A percentile compares a stretch with the other conserved stretches of the same genome.
Conservation (phyloP, 2,113 vertebrate genomes). For the Erpornis zantholeuca region DNA sequence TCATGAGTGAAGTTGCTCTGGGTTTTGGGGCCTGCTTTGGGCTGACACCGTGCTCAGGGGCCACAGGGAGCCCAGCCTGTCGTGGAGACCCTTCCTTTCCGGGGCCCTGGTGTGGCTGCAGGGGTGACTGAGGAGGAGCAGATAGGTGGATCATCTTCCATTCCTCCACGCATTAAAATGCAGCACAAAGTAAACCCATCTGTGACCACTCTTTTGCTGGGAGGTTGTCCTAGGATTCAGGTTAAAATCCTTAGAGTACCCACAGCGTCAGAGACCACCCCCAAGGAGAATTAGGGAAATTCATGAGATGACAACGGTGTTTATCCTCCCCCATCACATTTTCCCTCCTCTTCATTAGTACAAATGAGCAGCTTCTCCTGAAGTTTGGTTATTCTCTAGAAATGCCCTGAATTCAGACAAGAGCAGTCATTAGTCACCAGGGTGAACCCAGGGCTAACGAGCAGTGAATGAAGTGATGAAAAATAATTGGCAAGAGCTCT, state of each 20-base stretch:
- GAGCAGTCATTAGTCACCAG: background rate
- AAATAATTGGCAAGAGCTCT: background rate
- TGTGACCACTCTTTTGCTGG: background rate
- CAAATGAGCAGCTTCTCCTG: background rate
- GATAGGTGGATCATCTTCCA: background rate
- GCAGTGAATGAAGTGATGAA: background rate
- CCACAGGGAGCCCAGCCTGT: background rate
- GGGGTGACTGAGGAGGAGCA: background rate
- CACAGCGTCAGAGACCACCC: background rate
- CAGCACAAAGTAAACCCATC: background rate
- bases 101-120: background rate
- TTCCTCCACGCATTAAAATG: background rate
- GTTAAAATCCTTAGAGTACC: background rate
- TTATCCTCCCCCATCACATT: background rate
- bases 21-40: background rate
- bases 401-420: background rate
- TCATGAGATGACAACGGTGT: background rate
- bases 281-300: background rate
- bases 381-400: background rate
- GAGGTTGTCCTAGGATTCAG: background rate
- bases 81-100: fast-evolving
- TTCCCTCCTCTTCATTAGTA: background rate
- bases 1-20: background rate
- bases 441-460: background rate
- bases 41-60: fast-evolving